Conservation (phyloP, 2,888 invertebrate genomes). For the Acholoe squamosa region DNA sequence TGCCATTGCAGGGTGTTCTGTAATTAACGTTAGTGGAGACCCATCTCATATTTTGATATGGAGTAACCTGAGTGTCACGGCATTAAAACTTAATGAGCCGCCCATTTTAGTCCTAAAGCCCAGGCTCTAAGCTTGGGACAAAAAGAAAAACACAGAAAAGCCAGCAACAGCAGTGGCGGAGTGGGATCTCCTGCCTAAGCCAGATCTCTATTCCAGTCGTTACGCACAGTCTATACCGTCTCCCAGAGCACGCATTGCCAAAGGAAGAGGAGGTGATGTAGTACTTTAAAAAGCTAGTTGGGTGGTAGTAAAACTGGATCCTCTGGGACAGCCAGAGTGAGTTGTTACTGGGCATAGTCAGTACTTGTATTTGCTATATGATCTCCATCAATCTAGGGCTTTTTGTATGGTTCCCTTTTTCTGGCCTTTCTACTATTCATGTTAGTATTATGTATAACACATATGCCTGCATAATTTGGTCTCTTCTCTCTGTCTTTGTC, state of each 20-base stretch:
- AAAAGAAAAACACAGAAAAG: neutral
- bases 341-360: neutral
- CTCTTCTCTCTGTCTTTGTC: no score
- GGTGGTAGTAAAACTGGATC: neutral
- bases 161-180: neutral
- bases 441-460: no score
- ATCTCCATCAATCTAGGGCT: neutral
- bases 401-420: neutral
- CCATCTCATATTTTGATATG: neutral
- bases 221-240: no score
- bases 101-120: neutral
- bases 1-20: neutral
- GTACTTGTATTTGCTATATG: neutral
- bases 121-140: neutral
- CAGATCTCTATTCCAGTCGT: no score
- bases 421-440: neutral
- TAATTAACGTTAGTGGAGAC: neutral
- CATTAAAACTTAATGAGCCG: neutral
- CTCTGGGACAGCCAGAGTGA: neutral
- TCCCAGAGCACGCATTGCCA: no score
- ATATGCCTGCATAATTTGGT: no score
- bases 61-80: neutral
- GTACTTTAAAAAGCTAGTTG: neutral
- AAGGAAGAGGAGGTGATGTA: neutral
- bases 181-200: no score